Evolutionary conservation across 2,888 invertebrate genomes (phyloP).

Genomic region (Lasioglossum marginatum): DNA sequence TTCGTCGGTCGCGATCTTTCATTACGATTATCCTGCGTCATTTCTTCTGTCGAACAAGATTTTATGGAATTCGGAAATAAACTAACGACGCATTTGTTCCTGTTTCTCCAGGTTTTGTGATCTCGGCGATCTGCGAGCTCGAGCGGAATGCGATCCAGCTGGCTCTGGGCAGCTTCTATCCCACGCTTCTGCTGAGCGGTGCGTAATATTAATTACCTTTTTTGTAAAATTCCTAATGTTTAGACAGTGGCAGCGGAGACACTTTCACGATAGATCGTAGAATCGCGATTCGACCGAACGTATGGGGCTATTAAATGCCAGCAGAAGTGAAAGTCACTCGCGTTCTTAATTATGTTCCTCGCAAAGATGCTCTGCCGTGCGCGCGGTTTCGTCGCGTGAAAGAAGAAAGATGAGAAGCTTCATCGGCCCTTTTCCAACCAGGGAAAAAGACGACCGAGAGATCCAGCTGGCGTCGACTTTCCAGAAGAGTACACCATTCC

Average conservation of each 20-base stretch:
- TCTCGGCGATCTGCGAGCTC: conserved; percentile 95
- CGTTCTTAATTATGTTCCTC: conserved; percentile 1
- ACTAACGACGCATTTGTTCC: not conserved
- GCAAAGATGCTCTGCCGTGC: not conserved
- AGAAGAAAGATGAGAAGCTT: not conserved
- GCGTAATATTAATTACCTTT: conserved; percentile 50
- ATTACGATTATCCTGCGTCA: not conserved
- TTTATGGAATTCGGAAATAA: not conserved
- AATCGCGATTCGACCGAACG: not conserved
- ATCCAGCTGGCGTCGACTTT: not conserved
- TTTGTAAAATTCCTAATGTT: not conserved
- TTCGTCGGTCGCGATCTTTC: not conserved
- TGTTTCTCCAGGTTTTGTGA: conserved; percentile 89
- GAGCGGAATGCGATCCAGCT: conserved; percentile 97
- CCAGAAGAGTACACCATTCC: not conserved
- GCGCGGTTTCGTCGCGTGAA: not conserved
- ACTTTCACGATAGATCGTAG: not conserved
- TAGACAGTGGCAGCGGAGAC: not conserved
- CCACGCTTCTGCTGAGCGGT: conserved; percentile 94
- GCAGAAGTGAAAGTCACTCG: conserved; percentile 52
- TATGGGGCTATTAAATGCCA: conserved; percentile 14
- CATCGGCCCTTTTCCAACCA: not conserved
- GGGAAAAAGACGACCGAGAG: not conserved
- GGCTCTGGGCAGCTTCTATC: conserved; percentile 97
- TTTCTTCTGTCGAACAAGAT: not conserved